phyloP scores from a whole-genome alignment of 2,113 vertebrate genomes.

The Ceyx melanurus region DNA sequence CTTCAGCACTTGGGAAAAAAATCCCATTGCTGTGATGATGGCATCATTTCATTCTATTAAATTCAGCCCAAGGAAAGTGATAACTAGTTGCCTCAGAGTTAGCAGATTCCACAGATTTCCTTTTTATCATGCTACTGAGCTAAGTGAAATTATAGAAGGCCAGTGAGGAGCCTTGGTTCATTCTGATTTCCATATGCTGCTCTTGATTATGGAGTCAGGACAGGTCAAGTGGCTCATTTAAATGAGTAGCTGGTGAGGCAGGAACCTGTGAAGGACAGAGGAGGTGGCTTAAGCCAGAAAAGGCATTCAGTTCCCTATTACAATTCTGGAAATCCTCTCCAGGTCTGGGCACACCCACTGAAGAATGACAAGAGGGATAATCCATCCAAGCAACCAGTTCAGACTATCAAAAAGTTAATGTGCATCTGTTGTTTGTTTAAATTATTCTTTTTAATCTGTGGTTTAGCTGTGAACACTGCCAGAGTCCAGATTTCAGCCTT shows the following conservation, averaged over 20 bases:
- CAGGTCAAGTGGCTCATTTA: neutral
- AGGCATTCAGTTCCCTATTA: conserved; percentile 61
- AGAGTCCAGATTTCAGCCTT: neutral
- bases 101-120: conserved; percentile 15
- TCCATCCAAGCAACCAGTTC: conserved; percentile 54
- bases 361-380: no score
- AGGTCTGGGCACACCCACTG: neutral
- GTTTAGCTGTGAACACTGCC: neutral
- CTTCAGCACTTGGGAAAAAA: neutral
- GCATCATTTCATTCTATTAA: neutral
- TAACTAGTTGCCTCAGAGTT: neutral
- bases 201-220: conserved; percentile 3
- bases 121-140: conserved; percentile 16
- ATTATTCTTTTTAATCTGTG: neutral
- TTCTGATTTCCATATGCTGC: neutral
- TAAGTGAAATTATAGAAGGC: neutral
- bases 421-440: neutral
- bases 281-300: conserved; percentile 15
- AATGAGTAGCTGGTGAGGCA: conserved; percentile 9
- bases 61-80: neutral
- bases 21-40: neutral
- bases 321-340: neutral
- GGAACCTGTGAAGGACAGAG: conserved; percentile 70
- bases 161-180: neutral
- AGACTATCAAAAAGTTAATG: conserved; percentile 56